Base-by-base conservation (phyloP, 2,113 vertebrate species). In the Oostethus manadensis region DNA sequence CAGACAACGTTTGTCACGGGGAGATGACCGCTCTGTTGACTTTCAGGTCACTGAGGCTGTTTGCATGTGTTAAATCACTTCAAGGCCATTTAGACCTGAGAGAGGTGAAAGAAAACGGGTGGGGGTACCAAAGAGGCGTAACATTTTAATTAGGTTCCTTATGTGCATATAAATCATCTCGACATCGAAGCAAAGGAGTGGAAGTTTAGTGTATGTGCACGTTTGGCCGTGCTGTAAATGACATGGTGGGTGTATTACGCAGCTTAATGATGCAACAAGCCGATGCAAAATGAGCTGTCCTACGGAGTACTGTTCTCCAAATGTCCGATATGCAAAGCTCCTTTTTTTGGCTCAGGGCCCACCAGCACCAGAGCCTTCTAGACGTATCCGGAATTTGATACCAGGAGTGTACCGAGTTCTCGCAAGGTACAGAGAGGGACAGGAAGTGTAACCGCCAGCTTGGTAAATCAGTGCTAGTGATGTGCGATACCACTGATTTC, bases 1-100 rank as follows among this genome's bases (percentile, higher is more conserved):
- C 46, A 61, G 60, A 66, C 54, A 55, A 76, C 71, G 45, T 38
- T 44, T 69, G 29, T 74, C 56, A 58, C 48, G 42, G 45, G 33
- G 38, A 68, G 51, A 58, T 63, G 58, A 60, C 58, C 58, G 44
- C 20, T 58, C 48, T 50, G 45, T 64, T 72, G 62, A 63, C 10
- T 14, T 43, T 62, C 42, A 59, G 70, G 56, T 71, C 51, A 64
- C 8, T 47, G 62, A 70, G 50, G 60, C 64, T 53, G 33, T 68
- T 58, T 57, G 45, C 38, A 47, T 48, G 51, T 21, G 45, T 51
- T 45, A 75, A 76, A 70, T 79, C 42, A 51, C 67, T 66, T 55
- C 44, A 64, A 62, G 46, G 53, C 50, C 59, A 46, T 66, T 6
- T 4, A 40, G 51, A 45, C 56, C 42, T 17, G 43, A 43, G 44